Conservation (phyloP, 1,140 invertebrate genomes). For the Matsumurasca onukii region DNA sequence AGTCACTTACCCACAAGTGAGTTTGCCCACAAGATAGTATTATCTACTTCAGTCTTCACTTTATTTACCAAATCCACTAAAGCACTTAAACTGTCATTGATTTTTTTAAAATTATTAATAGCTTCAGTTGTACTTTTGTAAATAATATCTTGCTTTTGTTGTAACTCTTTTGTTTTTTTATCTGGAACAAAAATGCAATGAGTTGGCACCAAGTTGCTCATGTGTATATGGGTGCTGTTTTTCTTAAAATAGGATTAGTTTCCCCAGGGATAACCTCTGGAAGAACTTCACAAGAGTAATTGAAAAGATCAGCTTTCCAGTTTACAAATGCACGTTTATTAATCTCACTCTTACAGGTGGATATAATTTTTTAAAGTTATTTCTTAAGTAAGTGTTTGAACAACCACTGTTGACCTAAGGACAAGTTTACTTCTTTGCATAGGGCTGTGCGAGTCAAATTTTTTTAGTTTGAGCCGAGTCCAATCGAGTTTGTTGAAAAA, state of each 20-base stretch:
- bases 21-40: neutral
- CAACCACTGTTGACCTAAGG: no score
- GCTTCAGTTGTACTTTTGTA: neutral
- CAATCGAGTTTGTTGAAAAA: no score
- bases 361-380: no score
- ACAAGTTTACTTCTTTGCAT: no score
- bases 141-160: conserved; percentile 3
- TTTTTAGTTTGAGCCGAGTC: no score
- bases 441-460: no score
- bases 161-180: neutral
- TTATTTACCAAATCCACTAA: neutral
- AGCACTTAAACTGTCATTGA: neutral
- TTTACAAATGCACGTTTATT: neutral
- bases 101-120: neutral
- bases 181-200: neutral
- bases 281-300: neutral
- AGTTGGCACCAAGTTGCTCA: neutral
- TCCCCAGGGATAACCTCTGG: neutral
- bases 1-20: neutral
- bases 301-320: neutral
- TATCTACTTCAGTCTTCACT: neutral
- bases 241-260: neutral
- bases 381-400: no score
- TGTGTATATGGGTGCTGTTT: neutral
- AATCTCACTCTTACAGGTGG: neutral